Evolutionary conservation across 2,797 vertebrate species (phyloP), one percentile per base, ranked within the genome.

Genomic region (Harpagifer antarcticus): DNA sequence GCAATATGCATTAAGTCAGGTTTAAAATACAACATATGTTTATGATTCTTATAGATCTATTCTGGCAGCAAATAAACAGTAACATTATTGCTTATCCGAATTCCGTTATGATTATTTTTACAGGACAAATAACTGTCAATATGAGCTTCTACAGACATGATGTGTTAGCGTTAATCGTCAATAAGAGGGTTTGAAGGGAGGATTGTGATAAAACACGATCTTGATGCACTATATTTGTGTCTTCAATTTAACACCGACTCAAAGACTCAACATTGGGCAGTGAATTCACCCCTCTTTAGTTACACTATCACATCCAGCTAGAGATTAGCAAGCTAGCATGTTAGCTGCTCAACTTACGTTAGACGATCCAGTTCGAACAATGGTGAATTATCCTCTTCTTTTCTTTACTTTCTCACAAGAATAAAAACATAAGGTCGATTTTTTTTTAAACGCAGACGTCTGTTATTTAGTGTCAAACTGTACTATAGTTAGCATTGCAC

Each of bases 291-390:
- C 19, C 4, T 57, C 8, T 19, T 20, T 16, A 4, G 8, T 40
- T 33, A 4, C 59, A 68, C 16, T 49, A 44, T 50, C 52, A 53
- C 33, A 54, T 43, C 12, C 43, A 72, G 84, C 57, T 11, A 20
- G 48, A 14, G 19, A 52, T 73, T 82, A 88, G 84, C 85, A 4
- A 5, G n/a, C 63, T 91, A 89, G 88, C 90, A 60, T 70, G 69
- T 64, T 91, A 89, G 91, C 89, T 27, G 57, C 65, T 72, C 68
- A 64, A 93, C 92, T 94, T 92, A 94, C 93, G 88, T 93, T 91
- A 86, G 82, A 52, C 88, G 93, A 88, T 94, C 93, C 93, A 94
- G 93, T 64, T 93, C 92, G 93, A 91, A 93, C 89, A 91, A 89
- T 62, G 85, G 78, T 66, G 59, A 76, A 57, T 83, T 76, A 31